phyloP scores from a whole-genome alignment of 2,113 vertebrate species.

The Zapornia atra region DNA sequence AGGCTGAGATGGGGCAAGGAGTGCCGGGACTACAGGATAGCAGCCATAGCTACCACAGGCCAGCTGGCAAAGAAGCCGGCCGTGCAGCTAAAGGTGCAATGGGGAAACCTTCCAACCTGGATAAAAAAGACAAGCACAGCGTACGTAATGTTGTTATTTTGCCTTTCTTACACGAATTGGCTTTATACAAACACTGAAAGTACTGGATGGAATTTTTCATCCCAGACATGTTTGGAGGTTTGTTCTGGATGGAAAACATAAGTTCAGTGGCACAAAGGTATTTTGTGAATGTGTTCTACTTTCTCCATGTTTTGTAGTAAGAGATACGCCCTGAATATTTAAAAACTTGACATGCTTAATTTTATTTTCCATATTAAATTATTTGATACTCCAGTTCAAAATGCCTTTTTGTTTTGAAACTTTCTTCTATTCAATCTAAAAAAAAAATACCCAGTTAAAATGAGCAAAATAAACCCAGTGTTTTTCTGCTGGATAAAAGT shows the following conservation, averaged over 20 bases:
- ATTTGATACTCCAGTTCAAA: not conserved
- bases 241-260: not conserved
- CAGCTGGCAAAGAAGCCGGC: slow-evolving; percentile 67
- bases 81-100: slow-evolving; percentile 72
- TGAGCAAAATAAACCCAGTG: not conserved
- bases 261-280: not conserved
- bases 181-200: not conserved
- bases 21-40: slow-evolving; percentile 72
- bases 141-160: slow-evolving; percentile 4
- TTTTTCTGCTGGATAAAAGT: not conserved
- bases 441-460: not conserved
- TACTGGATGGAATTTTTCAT: not conserved
- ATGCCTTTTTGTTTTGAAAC: not conserved
- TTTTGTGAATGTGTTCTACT: not conserved
- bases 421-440: not conserved
- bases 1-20: slow-evolving; percentile 75
- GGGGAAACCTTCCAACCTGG: slow-evolving; percentile 67
- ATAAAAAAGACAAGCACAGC: not conserved
- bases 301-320: not conserved
- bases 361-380: not conserved
- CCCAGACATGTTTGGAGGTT: rapidly evolving
- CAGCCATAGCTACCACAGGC: slow-evolving; percentile 66
- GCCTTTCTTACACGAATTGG: rapidly evolving
- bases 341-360: not conserved
- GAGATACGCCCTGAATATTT: not conserved